Evolutionary conservation across 1,140 invertebrate species (phyloP).

Genomic region (Mesaphorura yosii): DNA sequence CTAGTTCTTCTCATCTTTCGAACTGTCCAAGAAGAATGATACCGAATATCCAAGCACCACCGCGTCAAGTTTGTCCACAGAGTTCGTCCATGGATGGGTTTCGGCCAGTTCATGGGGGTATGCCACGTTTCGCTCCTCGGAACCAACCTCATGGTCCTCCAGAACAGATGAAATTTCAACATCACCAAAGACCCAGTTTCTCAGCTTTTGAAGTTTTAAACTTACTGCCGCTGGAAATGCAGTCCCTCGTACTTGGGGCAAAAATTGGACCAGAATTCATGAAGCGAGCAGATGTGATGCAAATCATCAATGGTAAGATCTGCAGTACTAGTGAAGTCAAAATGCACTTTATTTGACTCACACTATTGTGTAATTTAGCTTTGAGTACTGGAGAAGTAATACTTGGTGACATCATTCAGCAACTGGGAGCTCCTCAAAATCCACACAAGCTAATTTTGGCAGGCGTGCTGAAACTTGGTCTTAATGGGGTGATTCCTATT

Average conservation of each 20-base stretch:
- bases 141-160: neutral
- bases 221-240: constrained; percentile 43
- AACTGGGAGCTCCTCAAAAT: no score
- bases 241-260: constrained; percentile 43
- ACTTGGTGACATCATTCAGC: no score
- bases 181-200: neutral
- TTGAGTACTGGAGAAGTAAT: constrained; percentile 55
- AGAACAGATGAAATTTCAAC: neutral
- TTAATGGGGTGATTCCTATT: no score
- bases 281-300: constrained; percentile 57
- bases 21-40: neutral
- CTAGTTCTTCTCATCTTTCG: neutral
- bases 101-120: neutral
- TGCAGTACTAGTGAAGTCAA: neutral
- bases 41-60: neutral
- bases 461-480: no score
- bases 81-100: neutral
- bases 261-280: constrained; percentile 47
- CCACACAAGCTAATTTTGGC: no score
- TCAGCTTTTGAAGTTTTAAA: neutral
- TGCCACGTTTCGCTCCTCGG: neutral
- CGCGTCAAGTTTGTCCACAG: neutral
- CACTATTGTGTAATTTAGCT: constrained; percentile 36
- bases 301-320: constrained; percentile 52
- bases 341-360: neutral